Base-by-base conservation (phyloP, 2,888 invertebrate genomes). In the Zaprionus bogoriensis region DNA sequence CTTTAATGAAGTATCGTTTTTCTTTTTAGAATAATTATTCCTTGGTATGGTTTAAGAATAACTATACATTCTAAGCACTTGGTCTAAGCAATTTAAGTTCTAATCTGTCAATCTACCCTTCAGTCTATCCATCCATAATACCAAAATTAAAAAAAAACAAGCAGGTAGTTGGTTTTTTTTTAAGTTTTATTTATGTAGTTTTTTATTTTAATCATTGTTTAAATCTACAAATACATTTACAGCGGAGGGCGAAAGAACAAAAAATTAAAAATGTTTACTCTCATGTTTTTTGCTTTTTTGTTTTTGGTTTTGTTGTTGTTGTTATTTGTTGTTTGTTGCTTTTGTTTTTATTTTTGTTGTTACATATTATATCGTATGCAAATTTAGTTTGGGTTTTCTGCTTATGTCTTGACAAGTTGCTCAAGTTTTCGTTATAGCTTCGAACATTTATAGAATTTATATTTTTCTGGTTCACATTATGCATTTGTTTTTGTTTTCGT, bases 151-250 rank as follows among this genome's bases (percentile, higher is more conserved):
- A 45, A 45, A 25, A 20, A 28, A 12, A 12, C 9, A 25, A 38
- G 0, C 0, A 2, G 20, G 17, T 19, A 9, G 23, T 52, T 48
- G 14, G 44, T 64, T 80, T 74, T 80, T 75, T 83, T 74, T 74
- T 74, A 72, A 83, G 80, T 83, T 88, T 87, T 87, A 81, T 81
- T 82, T 82, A 85, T 82, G 83, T 85, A 82, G 80, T 87, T 88
- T 83, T 88, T 90, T 87, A 83, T 79, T 89, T 87, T 83, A 83
- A 81, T 86, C 88, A 86, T 89, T 89, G 88, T 90, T 89, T 87
- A 90, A 89, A 90, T 89, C 90, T 90, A 90, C 90, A 90, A 83
- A 90, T 90, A 90, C 90, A 90, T 90, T 89, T 90, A 90, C 90
- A 90, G 90, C 90, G 90, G 89, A 90, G 90, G 90, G 90, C 89